phyloP scores from a whole-genome alignment of 2,797 vertebrate species.

The Threskiornis aethiopicus region DNA sequence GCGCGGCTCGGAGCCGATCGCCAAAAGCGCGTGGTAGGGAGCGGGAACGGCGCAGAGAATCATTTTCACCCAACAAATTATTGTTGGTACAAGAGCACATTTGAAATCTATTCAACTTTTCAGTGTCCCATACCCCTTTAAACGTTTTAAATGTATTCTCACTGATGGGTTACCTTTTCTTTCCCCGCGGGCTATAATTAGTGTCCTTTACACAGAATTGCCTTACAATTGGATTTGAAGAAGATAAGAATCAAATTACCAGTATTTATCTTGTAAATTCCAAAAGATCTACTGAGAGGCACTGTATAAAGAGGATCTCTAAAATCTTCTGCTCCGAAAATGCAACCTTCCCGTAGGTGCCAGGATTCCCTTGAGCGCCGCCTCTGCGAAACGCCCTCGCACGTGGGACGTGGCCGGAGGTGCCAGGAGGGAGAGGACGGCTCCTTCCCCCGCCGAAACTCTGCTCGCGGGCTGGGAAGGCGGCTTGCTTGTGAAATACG shows the following conservation, averaged over 20 bases:
- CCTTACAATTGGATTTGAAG: conserved; percentile 82
- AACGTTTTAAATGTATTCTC: conserved; percentile 47
- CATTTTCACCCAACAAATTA: conserved; percentile 56
- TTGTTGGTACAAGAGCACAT: conserved; percentile 50
- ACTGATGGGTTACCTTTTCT: conserved; percentile 76
- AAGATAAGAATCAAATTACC: conserved; percentile 83
- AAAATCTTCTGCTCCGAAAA: conserved; percentile 72
- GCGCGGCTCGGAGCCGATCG: not conserved
- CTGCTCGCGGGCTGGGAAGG: too few species aligned
- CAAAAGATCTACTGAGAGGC: conserved; percentile 78
- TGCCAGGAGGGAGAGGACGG: not conserved
- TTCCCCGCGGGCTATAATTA: conserved; percentile 79
- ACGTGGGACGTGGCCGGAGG: not conserved
- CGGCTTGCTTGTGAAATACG: too few species aligned
- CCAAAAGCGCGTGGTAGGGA: not conserved
- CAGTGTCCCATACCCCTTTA: conserved; percentile 68
- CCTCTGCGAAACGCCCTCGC: not conserved
- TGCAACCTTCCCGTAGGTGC: not conserved
- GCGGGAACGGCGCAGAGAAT: not conserved
- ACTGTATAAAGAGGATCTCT: conserved; percentile 74
- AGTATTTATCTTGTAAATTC: conserved; percentile 86
- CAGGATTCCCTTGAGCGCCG: not conserved
- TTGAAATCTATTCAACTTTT: conserved; percentile 74
- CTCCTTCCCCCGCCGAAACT: not conserved
- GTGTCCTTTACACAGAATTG: conserved; percentile 82